These are phyloP conservation scores for Brenthis ino DNA, from an alignment of 2,888 invertebrate species.

Conservation along the genomic window DNA sequence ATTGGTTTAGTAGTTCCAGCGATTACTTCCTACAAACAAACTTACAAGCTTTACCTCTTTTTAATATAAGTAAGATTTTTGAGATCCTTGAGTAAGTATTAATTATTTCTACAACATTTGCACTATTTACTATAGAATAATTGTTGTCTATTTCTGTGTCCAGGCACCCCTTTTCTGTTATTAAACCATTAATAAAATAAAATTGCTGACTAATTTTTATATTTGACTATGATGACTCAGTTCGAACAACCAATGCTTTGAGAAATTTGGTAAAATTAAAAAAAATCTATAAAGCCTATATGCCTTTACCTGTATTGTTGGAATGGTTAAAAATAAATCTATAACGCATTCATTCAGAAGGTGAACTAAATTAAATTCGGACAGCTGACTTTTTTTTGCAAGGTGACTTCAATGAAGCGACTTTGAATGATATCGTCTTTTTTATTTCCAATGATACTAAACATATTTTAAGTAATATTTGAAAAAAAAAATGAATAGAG, in stretches of 20 bases:
- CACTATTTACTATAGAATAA: too few relatives aligned
- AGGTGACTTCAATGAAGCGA: not conserved
- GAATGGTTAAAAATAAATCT: not conserved
- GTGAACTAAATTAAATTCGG: constrained; percentile 15
- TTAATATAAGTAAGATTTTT: too few relatives aligned
- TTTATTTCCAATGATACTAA: constrained; percentile 5
- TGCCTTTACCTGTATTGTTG: too few relatives aligned
- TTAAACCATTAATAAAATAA: constrained; percentile 12
- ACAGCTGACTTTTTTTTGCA: constrained; percentile 1
- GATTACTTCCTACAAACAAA: too few relatives aligned
- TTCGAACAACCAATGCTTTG: not conserved
- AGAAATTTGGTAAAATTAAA: not conserved
- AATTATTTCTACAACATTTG: too few relatives aligned
- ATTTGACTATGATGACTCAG: constrained; percentile 15
- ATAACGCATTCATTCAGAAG: constrained; percentile 9
- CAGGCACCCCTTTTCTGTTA: not conserved
- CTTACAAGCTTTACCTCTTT: too few relatives aligned
- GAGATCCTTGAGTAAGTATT: too few relatives aligned
- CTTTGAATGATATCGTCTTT: not conserved
- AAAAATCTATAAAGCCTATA: not conserved
- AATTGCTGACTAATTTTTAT: constrained; percentile 7
- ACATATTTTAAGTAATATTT: constrained; percentile 2
- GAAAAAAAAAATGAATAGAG: not conserved
- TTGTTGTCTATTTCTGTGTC: not conserved
- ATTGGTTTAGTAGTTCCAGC: too few relatives aligned